Evolutionary conservation across 2,797 vertebrate genomes (phyloP).

Genomic region (Poeciliopsis gracilis): DNA sequence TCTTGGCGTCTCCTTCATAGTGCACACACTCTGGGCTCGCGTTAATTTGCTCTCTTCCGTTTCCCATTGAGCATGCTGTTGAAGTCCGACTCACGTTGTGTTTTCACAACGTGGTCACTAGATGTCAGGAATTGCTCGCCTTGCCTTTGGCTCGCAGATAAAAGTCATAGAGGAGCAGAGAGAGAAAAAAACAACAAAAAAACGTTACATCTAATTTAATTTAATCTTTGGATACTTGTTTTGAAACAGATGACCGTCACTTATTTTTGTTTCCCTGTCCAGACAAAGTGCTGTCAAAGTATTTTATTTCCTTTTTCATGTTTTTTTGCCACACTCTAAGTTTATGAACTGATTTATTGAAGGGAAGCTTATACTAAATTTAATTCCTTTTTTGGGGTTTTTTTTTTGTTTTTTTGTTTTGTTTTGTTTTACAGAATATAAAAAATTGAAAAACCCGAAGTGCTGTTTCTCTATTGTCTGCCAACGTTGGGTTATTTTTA

Average conservation of each 20-base stretch:
- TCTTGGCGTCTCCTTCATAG: slow-evolving; percentile 27
- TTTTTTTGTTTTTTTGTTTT: neutral
- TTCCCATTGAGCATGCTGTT: neutral
- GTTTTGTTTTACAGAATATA: neutral
- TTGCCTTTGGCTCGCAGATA: neutral
- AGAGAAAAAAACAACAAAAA: slow-evolving; percentile 46
- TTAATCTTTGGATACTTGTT: neutral
- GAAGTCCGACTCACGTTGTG: neutral
- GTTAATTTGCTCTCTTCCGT: neutral
- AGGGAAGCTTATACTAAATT: neutral
- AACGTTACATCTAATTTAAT: slow-evolving; percentile 6
- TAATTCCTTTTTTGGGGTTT: neutral
- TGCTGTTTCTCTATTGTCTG: neutral
- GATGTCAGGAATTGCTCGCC: slow-evolving; percentile 45
- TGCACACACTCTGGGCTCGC: neutral
- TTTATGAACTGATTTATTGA: neutral
- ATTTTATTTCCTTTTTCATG: neutral
- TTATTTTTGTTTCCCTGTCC: neutral
- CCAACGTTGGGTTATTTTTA: neutral
- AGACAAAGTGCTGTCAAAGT: neutral
- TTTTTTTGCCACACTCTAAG: neutral
- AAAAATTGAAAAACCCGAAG: neutral
- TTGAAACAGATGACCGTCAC: neutral
- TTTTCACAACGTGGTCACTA: slow-evolving; percentile 34
- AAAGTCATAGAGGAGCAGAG: slow-evolving; percentile 32